Base-by-base conservation (phyloP, 2,888 invertebrate genomes). In the Chalcosyrphus nemorum region DNA sequence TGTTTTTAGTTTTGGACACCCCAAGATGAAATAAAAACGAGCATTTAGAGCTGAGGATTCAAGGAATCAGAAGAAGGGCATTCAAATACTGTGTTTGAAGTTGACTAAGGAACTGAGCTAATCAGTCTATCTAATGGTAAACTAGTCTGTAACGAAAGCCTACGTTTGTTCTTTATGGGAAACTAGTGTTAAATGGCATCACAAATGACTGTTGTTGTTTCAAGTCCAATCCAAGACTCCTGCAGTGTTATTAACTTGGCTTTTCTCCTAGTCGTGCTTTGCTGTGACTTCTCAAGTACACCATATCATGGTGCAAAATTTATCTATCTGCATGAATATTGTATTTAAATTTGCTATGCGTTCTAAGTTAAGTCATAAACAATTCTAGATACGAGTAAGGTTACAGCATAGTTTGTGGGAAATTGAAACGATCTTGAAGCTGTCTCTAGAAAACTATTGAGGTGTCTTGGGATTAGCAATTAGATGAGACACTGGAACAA, bases 341-440 rank as follows among this genome's bases (percentile, higher is more conserved):
- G 45, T 47, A 29, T 45, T 13, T 45, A 70, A 54, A 15, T 45
- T 35, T 54, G 47, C 35, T 24, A 65, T 57, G 35, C 61, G 45
- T 71, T 72, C 72, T 78, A 15, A 41, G 29, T 27, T 24, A 13
- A 15, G 50, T 65, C 41, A 32, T 65, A 78, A 71, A 71, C 47
- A 43, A n/a, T 61, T 47, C 21, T 41, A 57, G 27, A n/a, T n/a
- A n/a, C n/a, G n/a, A n/a, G n/a, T n/a, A 56, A 70, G 61, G 71
- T 54, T 70, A 21, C 27, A 54, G 43, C 21, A n/a, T 29, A 2
- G 19, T 45, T 75, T 65, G 65, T 47, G 17, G 43, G 65, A 65
- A 52, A 71, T 78, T 57, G 15, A 15, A 38, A 56, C 24, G 32
- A 47, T 56, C 15, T 27, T 24, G 21, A 54, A 54, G 54, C 15